These are phyloP conservation scores for Helleia helle DNA, from an alignment of 2,888 invertebrate species.

Conservation along the genomic window DNA sequence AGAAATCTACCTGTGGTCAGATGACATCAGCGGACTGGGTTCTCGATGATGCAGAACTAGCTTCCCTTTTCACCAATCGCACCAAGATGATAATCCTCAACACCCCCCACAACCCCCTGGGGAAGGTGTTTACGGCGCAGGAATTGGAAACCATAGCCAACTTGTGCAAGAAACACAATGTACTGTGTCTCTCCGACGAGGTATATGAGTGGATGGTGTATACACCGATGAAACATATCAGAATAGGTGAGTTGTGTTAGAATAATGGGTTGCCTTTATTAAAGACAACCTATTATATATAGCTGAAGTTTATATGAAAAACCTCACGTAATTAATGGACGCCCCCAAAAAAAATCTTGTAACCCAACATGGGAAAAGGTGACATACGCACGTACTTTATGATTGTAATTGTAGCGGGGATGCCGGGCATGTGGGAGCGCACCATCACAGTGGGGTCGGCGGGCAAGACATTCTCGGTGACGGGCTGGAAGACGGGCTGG, in stretches of 20 bases:
- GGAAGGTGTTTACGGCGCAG: constrained; percentile 83
- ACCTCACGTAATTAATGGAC: too few relatives aligned
- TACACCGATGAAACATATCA: constrained; percentile 85
- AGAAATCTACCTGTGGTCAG: constrained; percentile 56
- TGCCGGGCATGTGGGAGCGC: constrained; percentile 98
- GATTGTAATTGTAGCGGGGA: constrained; percentile 78
- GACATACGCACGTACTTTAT: too few relatives aligned
- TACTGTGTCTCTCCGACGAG: constrained; percentile 94
- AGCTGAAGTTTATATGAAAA: too few relatives aligned
- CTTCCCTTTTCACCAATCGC: constrained; percentile 84
- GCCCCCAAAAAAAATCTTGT: too few relatives aligned
- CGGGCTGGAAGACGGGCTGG: constrained; percentile 99
- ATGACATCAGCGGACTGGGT: constrained; percentile 90
- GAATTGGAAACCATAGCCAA: constrained; percentile 87
- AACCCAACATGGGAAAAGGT: too few relatives aligned
- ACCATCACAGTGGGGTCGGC: constrained; percentile 98
- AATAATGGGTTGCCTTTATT: too few relatives aligned
- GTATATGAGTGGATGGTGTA: constrained; percentile 99
- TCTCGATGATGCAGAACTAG: constrained; percentile 87
- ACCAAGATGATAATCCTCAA: constrained; percentile 98
- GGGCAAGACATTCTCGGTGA: constrained; percentile 98
- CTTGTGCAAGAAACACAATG: constrained; percentile 93
- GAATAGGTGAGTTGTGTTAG: constrained; percentile 89
- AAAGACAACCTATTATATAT: too few relatives aligned
- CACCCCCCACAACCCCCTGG: constrained; percentile 97